Evolutionary conservation across 2,797 vertebrate genomes (phyloP), one percentile per base, ranked within the genome.

Genomic region (Acipenser transmontanus): DNA sequence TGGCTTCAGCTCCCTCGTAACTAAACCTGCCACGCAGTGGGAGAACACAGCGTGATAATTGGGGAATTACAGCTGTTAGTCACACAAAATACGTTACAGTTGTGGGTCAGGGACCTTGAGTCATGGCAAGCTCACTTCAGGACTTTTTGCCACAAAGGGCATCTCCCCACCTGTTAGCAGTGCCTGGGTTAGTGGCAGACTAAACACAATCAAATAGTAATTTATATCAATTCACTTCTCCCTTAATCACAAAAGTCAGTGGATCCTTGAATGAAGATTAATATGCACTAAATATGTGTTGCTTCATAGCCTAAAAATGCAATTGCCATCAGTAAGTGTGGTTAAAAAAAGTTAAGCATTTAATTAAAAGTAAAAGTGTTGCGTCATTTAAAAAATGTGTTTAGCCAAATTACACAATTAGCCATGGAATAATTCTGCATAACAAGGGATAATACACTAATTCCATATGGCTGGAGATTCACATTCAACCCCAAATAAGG

Each of bases 61-160:
- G 87, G 81, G 83, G 85, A 83, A 87, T 90, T 87, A 88, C 87
- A 92, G 84, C 85, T 85, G 82, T 91, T 92, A 90, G 90, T 91
- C 88, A 83, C 83, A 87, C 79, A 79, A 86, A 81, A 90, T 88
- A 87, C 76, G 83, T 78, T 73, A 78, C 82, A 86, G 84, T 88
- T 83, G 84, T 81, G 86, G 90, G 89, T 92, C 89, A 84, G 76
- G 68, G 83, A 80, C 79, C 81, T 77, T 69, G 80, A 83, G 81
- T 78, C 83, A 76, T 61, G 74, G 73, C 81, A 34, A 34, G 73
- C 77, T 74, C 73, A 69, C 73, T 75, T 75, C 77, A 71, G 48
- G 59, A 65, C 69, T 57, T 70, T 64, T 49, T 49, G 62, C 73
- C 62, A 68, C 52, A 13, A 65, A 64, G 34, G 14, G 51, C n/a